Evolutionary conservation across 2,888 invertebrate species (phyloP).

Genomic region (Physocephala rufipes): DNA sequence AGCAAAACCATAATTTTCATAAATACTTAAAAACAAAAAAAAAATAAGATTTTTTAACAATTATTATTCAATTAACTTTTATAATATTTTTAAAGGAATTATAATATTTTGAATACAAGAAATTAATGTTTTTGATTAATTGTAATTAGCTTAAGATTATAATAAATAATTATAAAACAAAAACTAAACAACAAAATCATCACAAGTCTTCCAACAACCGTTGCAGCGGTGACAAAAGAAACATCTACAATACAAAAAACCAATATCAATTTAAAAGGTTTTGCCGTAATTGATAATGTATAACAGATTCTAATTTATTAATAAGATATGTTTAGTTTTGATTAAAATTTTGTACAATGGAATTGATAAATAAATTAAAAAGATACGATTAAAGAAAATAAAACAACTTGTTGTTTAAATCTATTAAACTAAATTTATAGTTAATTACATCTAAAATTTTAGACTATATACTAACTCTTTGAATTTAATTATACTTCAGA

Average conservation of each 20-base stretch:
- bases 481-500: too few relatives aligned
- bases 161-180: not conserved
- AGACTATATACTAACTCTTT: too few relatives aligned
- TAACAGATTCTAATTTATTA: not conserved
- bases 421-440: too few relatives aligned
- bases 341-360: not conserved
- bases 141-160: conserved; percentile 2
- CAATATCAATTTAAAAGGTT: not conserved
- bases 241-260: too few relatives aligned
- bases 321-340: conserved; percentile 10
- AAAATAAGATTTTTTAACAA: too few relatives aligned
- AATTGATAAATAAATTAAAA: not conserved
- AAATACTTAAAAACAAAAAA: too few relatives aligned
- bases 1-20: too few relatives aligned
- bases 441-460: too few relatives aligned
- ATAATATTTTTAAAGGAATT: too few relatives aligned
- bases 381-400: too few relatives aligned
- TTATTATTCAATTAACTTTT: not conserved
- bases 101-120: not conserved
- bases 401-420: too few relatives aligned
- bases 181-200: conserved; percentile 46
- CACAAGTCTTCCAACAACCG: conserved; percentile 46
- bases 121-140: not conserved
- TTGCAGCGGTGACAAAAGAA: too few relatives aligned
- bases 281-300: not conserved